Evolutionary conservation across 1,140 invertebrate species (phyloP), one percentile per base, ranked within the genome.

Genomic region (Druon quercuslanigerum): DNA sequence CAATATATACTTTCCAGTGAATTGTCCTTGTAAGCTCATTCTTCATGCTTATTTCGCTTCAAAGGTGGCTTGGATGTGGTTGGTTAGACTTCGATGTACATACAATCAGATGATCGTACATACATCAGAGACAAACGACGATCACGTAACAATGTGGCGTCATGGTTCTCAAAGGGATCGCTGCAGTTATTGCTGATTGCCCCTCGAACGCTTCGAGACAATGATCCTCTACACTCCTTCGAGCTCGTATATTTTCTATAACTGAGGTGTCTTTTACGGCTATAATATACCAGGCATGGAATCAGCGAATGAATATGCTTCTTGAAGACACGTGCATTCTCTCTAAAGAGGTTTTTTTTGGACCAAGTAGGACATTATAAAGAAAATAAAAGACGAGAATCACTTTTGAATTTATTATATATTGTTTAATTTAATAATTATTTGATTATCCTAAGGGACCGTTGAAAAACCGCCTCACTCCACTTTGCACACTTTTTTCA

Each of bases 61-160:
- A 46, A 16, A 40, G 60, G 25, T 33, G 13, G 13, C 40, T 13
- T 66, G 25, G 14, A 66, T 66, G 60, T 66, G 13, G 60, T 14
- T 66, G 60, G 25, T 40, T 66, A 33, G 25, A 8, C 25, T 66
- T 3, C 40, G 25, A n/a, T 66, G 25, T 40, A 66, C 7, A 66
- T 25, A 66, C 60, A 40, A 33, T 66, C 20, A 13, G 20, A 60
- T 60, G 25, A 20, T 60, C 57, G 16, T 60, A 60, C 52, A 77
- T 78, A 83, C 74, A 76, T 83, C 82, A 85, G 81, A 81, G 79
- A 83, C 85, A 86, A 87, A 87, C 85, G 84, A 87, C 85, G 79
- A 85, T 85, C 86, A 87, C 86, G 85, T 87, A 87, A 85, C 80
- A 82, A 78, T 76, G 84, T 81, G 79, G 79, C 84, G 80, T 85